These are phyloP conservation scores for Mastomys coucha DNA, from an alignment of 2,113 vertebrate species.

Conservation along the genomic window DNA sequence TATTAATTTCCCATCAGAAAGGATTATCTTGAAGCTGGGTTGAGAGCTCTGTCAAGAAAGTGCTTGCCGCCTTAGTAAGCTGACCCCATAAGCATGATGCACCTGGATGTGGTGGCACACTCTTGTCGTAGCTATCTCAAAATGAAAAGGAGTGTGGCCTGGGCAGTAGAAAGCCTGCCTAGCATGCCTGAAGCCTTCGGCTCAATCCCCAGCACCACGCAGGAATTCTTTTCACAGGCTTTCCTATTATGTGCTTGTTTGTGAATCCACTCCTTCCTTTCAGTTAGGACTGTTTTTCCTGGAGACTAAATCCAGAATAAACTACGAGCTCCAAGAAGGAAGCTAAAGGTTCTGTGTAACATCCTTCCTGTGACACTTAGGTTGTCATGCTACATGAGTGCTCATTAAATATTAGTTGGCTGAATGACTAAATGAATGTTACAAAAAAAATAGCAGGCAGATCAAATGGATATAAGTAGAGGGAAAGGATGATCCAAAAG, in stretches of 20 bases:
- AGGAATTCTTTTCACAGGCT: background rate
- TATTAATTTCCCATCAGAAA: slow-evolving; percentile 9
- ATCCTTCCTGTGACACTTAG: background rate
- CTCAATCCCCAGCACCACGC: background rate
- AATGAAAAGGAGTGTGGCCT: background rate
- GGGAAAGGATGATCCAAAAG: background rate
- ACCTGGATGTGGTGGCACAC: background rate
- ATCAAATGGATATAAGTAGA: background rate
- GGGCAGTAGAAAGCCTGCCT: background rate
- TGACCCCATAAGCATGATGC: background rate
- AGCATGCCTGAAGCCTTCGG: background rate
- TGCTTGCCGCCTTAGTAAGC: too few species aligned
- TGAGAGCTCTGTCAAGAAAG: background rate
- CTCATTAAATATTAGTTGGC: background rate
- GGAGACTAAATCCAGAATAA: slow-evolving; percentile 44
- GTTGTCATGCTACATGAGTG: background rate
- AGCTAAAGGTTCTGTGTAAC: slow-evolving; percentile 10
- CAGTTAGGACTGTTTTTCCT: background rate
- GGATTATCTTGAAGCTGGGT: background rate
- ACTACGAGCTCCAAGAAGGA: background rate
- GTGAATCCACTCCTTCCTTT: slow-evolving; percentile 31
- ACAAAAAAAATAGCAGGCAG: slow-evolving; percentile 28
- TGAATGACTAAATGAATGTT: background rate
- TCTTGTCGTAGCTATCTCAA: background rate
- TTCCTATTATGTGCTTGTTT: background rate